Conservation (phyloP, 2,888 invertebrate genomes). For the Adelognathus sp. region DNA sequence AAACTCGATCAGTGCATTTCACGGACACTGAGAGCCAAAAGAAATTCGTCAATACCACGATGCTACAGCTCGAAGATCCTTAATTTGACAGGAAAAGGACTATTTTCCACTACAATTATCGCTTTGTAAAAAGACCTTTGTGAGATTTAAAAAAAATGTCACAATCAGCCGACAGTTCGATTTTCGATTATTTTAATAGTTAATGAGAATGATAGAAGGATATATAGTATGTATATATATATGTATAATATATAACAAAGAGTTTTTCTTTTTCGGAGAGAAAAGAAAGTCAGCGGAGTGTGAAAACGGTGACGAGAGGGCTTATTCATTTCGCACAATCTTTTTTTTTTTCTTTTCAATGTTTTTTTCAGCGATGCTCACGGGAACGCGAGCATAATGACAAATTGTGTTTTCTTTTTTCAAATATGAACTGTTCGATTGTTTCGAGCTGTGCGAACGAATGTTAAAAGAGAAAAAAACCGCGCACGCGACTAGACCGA, state of each 20-base stretch:
- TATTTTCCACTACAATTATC: slow-evolving; percentile 14
- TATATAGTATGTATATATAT: slow-evolving; percentile 48
- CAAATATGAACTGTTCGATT: slow-evolving; percentile 19
- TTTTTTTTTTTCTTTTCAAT: slow-evolving; percentile 16
- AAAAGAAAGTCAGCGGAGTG: slow-evolving; percentile 34
- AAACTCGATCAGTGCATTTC: neutral
- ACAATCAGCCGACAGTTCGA: slow-evolving; percentile 68
- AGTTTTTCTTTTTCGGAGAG: slow-evolving; percentile 47
- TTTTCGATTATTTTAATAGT: slow-evolving; percentile 53
- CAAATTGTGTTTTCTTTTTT: slow-evolving; percentile 21
- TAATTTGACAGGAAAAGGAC: neutral
- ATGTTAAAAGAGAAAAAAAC: too few relatives aligned
- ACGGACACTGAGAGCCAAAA: slow-evolving; percentile 39
- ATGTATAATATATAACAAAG: slow-evolving; percentile 56
- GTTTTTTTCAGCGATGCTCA: slow-evolving; percentile 23
- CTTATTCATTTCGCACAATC: slow-evolving; percentile 24
- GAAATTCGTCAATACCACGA: slow-evolving; percentile 50
- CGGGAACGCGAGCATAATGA: slow-evolving; percentile 31
- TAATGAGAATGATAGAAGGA: slow-evolving; percentile 67
- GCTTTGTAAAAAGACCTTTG: slow-evolving; percentile 34
- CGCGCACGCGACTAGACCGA: slow-evolving; percentile 58
- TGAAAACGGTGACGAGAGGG: slow-evolving; percentile 24
- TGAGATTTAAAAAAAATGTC: slow-evolving; percentile 65
- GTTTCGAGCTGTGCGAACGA: slow-evolving; percentile 37
- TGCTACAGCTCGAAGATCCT: slow-evolving; percentile 24